Percentiles rank a stretch among this genome's conserved stretches.
Evolutionary conservation across 2,797 vertebrate genomes (phyloP).

Genomic region (Centropyge bicolor): DNA sequence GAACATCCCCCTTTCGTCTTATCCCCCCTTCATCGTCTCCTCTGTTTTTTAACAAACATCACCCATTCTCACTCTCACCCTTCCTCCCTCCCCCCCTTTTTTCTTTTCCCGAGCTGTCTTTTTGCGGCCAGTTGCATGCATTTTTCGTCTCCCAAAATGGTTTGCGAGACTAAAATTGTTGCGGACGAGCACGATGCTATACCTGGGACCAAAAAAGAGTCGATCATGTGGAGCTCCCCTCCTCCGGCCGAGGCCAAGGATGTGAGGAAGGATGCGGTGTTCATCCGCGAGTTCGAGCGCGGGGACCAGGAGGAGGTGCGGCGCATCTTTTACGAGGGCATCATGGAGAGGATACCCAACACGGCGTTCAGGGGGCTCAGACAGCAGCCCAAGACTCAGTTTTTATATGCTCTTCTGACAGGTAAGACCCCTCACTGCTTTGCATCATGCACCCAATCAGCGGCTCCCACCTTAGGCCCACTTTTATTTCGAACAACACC

Average conservation of each 20-base stretch:
- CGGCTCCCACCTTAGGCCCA: neutral
- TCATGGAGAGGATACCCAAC: constrained; percentile 96
- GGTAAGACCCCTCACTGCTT: constrained; percentile 85
- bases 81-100: neutral
- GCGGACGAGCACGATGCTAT: constrained; percentile 94
- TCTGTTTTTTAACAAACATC: constrained; percentile 79
- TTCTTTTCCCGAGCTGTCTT: constrained; percentile 57
- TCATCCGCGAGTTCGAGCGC: constrained; percentile 93
- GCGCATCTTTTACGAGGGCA: constrained; percentile 96
- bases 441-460: neutral
- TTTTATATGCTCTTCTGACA: constrained; percentile 91
- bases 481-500: neutral
- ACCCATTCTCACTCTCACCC: constrained; percentile 61
- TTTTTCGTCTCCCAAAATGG: constrained; percentile 97
- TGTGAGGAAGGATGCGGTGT: constrained; percentile 84
- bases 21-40: constrained; percentile 75
- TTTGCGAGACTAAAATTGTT: constrained; percentile 99
- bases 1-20: constrained; percentile 78
- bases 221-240: constrained; percentile 91
- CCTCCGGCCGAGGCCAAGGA: constrained; percentile 80
- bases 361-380: constrained; percentile 93
- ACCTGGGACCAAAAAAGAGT: constrained; percentile 92
- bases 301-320: constrained; percentile 91
- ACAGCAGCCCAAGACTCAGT: constrained; percentile 91
- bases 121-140: constrained; percentile 92